phyloP scores from a whole-genome alignment of 2,888 invertebrate species.

The Erpobdella octoculata region DNA sequence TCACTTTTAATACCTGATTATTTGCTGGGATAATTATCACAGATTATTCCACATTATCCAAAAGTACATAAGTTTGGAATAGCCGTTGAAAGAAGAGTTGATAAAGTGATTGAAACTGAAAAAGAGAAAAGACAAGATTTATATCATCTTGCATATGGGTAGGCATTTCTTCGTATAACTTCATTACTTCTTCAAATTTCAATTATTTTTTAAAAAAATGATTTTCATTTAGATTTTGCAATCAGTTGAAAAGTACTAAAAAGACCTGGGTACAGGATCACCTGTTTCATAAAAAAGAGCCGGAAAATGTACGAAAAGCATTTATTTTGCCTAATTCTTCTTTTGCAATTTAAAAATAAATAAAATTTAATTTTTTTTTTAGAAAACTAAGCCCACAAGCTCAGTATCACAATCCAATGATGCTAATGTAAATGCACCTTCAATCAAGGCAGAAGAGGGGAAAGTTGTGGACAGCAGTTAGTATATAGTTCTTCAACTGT shows the following conservation, averaged over 20 bases:
- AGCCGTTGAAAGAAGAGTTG: conserved; percentile 84
- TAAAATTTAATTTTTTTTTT: not conserved
- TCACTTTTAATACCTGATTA: no score
- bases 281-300: conserved; percentile 66
- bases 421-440: not conserved
- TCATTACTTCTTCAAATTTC: not conserved
- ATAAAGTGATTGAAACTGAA: conserved; percentile 83
- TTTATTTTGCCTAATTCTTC: not conserved
- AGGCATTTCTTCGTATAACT: not conserved
- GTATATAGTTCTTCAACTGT: not conserved
- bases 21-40: no score
- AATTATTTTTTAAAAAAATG: not conserved
- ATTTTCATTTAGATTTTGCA: conserved; percentile 61
- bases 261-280: conserved; percentile 77
- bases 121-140: conserved; percentile 87
- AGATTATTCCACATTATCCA: conserved; percentile 86
- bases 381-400: not conserved
- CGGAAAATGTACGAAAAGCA: not conserved
- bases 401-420: not conserved
- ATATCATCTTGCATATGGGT: conserved; percentile 74
- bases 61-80: conserved; percentile 76
- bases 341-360: not conserved
- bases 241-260: conserved; percentile 73
- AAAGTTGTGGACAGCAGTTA: not conserved
- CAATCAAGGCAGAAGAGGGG: not conserved